These are phyloP conservation scores for Lacanobia wlatinum DNA, from an alignment of 2,888 invertebrate species.

Conservation along the genomic window DNA sequence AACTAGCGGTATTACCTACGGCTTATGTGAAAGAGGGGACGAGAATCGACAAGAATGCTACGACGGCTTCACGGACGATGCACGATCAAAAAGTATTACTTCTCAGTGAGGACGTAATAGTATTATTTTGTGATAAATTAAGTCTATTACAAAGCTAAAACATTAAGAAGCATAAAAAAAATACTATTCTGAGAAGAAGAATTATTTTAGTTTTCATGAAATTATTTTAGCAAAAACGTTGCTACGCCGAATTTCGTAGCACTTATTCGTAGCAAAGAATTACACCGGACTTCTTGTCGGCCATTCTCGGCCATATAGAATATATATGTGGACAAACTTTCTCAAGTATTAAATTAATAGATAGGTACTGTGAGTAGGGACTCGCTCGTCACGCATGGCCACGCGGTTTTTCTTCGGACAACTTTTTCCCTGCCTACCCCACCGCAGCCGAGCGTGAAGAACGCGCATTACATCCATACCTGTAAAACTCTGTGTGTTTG, in stretches of 20 bases:
- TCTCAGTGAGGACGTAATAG: neutral
- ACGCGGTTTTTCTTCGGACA: conserved; percentile 30
- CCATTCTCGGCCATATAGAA: neutral
- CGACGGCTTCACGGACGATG: neutral
- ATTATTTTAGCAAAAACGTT: neutral
- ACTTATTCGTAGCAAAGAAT: conserved; percentile 33
- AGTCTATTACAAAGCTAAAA: neutral
- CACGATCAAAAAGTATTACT: neutral
- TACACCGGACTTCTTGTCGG: neutral
- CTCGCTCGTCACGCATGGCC: conserved; percentile 39
- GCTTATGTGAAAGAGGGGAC: neutral
- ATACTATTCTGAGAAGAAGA: neutral
- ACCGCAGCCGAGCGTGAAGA: conserved; percentile 45
- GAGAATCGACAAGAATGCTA: neutral
- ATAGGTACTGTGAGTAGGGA: conserved; percentile 22
- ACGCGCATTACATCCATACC: conserved; percentile 35
- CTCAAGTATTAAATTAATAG: conserved; percentile 16
- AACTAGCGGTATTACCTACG: neutral
- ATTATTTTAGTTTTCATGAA: neutral
- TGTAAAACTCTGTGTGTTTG: conserved; percentile 42
- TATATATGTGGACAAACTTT: conserved; percentile 3
- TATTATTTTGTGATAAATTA: neutral
- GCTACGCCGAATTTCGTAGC: conserved; percentile 42
- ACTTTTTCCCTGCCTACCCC: conserved; percentile 44
- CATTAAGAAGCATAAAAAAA: neutral